A percentile compares a stretch with the other conserved stretches of the same genome.
These are phyloP conservation scores for Popillia japonica DNA, from an alignment of 1,140 invertebrate genomes.

Conservation along the genomic window DNA sequence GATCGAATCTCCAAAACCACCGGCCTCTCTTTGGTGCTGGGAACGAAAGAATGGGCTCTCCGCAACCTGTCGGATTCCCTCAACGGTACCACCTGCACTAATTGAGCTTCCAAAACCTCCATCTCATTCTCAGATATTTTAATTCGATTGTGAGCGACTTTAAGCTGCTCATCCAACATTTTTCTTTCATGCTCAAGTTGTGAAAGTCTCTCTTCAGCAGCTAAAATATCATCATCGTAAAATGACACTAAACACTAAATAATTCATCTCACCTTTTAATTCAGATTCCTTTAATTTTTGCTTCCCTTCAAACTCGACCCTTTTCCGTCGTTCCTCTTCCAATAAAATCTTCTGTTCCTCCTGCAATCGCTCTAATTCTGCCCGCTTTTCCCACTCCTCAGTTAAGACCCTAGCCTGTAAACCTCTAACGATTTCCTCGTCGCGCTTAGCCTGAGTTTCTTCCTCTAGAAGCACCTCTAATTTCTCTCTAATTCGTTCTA, in stretches of 20 bases:
- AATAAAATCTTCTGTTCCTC: constrained; percentile 76
- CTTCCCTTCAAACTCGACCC: constrained; percentile 74
- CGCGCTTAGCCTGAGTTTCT: constrained; percentile 82
- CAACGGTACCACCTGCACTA: constrained; percentile 60
- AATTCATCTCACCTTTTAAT: constrained; percentile 65
- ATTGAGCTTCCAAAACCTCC: constrained; percentile 70
- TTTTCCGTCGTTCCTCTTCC: constrained; percentile 76
- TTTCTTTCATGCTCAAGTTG: constrained; percentile 74
- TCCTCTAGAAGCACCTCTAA: constrained; percentile 76
- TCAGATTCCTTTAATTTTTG: constrained; percentile 77
- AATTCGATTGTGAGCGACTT: constrained; percentile 72
- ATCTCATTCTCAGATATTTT: constrained; percentile 71
- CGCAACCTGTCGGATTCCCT: constrained; percentile 62
- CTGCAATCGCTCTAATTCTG: constrained; percentile 79
- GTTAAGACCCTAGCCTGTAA: constrained; percentile 77
- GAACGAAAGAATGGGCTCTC: constrained; percentile 68
- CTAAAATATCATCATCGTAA: no score
- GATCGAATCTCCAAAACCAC: constrained; percentile 54
- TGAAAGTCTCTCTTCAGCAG: constrained; percentile 70
- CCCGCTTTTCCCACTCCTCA: constrained; percentile 84
- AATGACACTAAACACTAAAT: no score
- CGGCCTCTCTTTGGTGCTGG: constrained; percentile 65
- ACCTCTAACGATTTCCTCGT: constrained; percentile 83
- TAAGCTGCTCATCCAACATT: constrained; percentile 72
- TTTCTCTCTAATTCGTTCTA: constrained; percentile 73